Conservation (phyloP, 2,888 invertebrate genomes). For the Euplagia quadripunctaria region DNA sequence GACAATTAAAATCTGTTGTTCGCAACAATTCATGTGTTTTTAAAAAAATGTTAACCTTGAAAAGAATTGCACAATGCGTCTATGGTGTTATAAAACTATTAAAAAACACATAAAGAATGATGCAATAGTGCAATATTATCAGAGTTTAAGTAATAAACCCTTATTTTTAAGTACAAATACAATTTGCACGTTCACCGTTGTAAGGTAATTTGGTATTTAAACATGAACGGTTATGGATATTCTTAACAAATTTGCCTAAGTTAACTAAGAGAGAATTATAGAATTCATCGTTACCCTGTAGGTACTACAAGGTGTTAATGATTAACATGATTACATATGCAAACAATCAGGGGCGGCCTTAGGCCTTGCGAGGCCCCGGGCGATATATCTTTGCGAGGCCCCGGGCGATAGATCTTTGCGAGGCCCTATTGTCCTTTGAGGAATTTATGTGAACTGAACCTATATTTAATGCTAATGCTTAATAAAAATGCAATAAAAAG, state of each 20-base stretch:
- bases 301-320: too few relatives aligned
- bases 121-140: constrained; percentile 37
- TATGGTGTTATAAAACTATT: constrained; percentile 58
- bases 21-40: constrained; percentile 39
- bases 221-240: background rate
- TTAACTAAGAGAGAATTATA: too few relatives aligned
- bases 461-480: too few relatives aligned
- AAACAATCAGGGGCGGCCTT: too few relatives aligned
- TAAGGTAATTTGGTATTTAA: background rate
- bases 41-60: constrained; percentile 45
- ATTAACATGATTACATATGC: too few relatives aligned
- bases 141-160: background rate
- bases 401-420: too few relatives aligned
- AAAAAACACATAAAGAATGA: constrained; percentile 47
- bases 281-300: too few relatives aligned
- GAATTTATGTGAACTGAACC: too few relatives aligned
- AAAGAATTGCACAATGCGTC: constrained; percentile 60
- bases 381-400: too few relatives aligned
- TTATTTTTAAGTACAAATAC: background rate
- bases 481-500: too few relatives aligned
- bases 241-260: background rate
- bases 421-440: too few relatives aligned
- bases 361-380: too few relatives aligned
- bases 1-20: constrained; percentile 51
- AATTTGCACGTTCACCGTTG: background rate